These are phyloP conservation scores for Branchellion lobata DNA, from an alignment of 2,888 invertebrate species.

Conservation along the genomic window DNA sequence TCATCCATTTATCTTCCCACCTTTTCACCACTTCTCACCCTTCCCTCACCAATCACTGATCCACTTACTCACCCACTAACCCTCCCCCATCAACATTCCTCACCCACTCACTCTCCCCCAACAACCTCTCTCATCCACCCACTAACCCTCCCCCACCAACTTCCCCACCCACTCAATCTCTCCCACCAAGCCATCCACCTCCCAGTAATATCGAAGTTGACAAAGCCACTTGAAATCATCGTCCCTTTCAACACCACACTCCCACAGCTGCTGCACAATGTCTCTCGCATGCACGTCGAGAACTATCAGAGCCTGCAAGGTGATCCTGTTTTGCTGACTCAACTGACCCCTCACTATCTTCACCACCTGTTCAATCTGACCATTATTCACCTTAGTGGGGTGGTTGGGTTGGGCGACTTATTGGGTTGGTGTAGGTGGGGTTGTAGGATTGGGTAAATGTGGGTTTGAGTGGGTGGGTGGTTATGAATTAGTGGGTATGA, in stretches of 20 bases:
- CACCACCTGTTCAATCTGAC: conserved; percentile 79
- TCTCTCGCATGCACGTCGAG: conserved; percentile 71
- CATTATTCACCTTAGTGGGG: conserved; percentile 68
- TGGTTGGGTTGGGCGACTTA: too few relatives aligned
- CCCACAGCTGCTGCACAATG: conserved; percentile 59
- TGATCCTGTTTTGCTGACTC: conserved; percentile 63
- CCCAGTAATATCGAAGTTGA: conserved; percentile 64
- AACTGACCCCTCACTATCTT: conserved; percentile 66
- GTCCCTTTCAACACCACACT: conserved; percentile 57
- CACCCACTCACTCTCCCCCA: not conserved
- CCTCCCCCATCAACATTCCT: not conserved
- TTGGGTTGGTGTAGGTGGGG: too few relatives aligned
- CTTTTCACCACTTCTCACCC: too few relatives aligned
- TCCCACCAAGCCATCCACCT: conserved; percentile 58
- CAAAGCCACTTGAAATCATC: conserved; percentile 64
- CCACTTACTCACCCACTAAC: too few relatives aligned
- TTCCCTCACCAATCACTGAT: too few relatives aligned
- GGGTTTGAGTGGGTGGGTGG: too few relatives aligned
- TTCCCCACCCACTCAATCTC: too few relatives aligned
- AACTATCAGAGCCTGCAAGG: conserved; percentile 66
- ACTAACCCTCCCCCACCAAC: too few relatives aligned
- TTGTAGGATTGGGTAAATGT: too few relatives aligned
- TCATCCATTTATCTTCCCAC: too few relatives aligned
- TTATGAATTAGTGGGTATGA: too few relatives aligned
- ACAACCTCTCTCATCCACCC: not conserved